Evolutionary conservation across 2,888 invertebrate genomes (phyloP).

Genomic region (Morpho deidamia): DNA sequence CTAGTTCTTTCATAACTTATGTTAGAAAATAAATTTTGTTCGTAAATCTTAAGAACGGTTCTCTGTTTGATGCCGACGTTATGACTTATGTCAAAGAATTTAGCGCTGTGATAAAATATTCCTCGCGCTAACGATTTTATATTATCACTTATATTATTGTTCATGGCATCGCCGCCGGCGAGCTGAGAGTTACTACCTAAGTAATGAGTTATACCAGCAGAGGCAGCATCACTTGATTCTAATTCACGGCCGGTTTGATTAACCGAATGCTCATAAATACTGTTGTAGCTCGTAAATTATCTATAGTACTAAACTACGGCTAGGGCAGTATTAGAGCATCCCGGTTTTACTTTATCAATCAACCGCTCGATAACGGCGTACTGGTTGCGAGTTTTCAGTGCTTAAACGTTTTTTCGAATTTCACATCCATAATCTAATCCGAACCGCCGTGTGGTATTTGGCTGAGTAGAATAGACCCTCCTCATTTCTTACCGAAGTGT

Average conservation of each 20-base stretch:
- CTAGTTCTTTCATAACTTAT: too few relatives aligned
- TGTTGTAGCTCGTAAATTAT: constrained; percentile 4
- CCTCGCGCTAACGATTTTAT: constrained; percentile 18
- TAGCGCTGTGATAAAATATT: background rate
- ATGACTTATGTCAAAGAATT: too few relatives aligned
- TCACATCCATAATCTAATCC: too few relatives aligned
- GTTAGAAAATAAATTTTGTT: too few relatives aligned
- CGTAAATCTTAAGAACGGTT: too few relatives aligned
- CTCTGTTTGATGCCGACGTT: background rate
- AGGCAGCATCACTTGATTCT: constrained; percentile 28
- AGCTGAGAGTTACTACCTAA: constrained; percentile 17
- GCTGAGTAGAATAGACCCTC: too few relatives aligned
- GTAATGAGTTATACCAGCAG: constrained; percentile 17
- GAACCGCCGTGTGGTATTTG: too few relatives aligned
- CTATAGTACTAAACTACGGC: constrained; percentile 5
- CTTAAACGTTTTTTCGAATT: too few relatives aligned
- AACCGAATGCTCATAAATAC: constrained; percentile 19
- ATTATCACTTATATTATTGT: constrained; percentile 20
- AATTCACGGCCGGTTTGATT: constrained; percentile 29
- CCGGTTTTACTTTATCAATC: background rate
- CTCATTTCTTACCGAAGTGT: too few relatives aligned
- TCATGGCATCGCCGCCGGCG: constrained; percentile 15
- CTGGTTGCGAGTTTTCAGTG: too few relatives aligned
- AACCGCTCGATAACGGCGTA: too few relatives aligned
- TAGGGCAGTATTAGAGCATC: constrained; percentile 6